phyloP scores from a whole-genome alignment of 2,888 invertebrate species.

The Pterostichus niger region DNA sequence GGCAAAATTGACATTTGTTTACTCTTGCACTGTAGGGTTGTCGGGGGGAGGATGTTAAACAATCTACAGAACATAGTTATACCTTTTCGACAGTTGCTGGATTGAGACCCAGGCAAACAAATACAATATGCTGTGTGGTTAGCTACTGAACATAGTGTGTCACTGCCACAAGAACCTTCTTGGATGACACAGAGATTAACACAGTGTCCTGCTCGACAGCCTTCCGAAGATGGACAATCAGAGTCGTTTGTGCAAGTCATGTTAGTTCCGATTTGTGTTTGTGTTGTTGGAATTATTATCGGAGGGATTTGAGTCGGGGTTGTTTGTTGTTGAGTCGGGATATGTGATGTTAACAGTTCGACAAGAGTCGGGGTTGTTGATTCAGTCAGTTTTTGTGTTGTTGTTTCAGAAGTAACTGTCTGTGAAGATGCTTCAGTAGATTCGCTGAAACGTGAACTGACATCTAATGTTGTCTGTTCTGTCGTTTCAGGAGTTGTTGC shows the following conservation, averaged over 20 bases:
- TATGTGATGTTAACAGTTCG: not conserved
- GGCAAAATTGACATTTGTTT: too few species aligned
- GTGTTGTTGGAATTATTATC: slow-evolving; percentile 38
- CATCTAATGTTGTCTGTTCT: slow-evolving; percentile 42
- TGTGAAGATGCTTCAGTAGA: slow-evolving; percentile 36
- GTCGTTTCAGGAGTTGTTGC: slow-evolving; percentile 29
- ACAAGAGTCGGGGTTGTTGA: slow-evolving; percentile 2
- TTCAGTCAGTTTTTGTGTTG: slow-evolving; percentile 39
- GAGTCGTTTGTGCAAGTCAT: slow-evolving; percentile 81
- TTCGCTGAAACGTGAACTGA: slow-evolving; percentile 29
- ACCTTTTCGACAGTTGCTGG: slow-evolving; percentile 83
- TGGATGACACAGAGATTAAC: slow-evolving; percentile 81
- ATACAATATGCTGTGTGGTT: slow-evolving; percentile 83
- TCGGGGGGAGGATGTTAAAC: slow-evolving; percentile 24
- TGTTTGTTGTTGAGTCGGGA: slow-evolving; percentile 12
- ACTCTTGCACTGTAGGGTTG: slow-evolving; percentile 32
- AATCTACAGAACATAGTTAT: slow-evolving; percentile 73
- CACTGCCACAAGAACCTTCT: slow-evolving; percentile 79
- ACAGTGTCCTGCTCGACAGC: slow-evolving; percentile 83
- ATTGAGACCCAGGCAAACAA: slow-evolving; percentile 80
- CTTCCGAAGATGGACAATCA: slow-evolving; percentile 82
- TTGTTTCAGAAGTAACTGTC: slow-evolving; percentile 11
- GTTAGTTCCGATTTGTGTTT: slow-evolving; percentile 72
- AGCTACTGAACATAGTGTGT: slow-evolving; percentile 82
- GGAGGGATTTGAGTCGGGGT: slow-evolving; percentile 29